Conservation (phyloP, 2,113 vertebrate species). For the Elachura formosa region DNA sequence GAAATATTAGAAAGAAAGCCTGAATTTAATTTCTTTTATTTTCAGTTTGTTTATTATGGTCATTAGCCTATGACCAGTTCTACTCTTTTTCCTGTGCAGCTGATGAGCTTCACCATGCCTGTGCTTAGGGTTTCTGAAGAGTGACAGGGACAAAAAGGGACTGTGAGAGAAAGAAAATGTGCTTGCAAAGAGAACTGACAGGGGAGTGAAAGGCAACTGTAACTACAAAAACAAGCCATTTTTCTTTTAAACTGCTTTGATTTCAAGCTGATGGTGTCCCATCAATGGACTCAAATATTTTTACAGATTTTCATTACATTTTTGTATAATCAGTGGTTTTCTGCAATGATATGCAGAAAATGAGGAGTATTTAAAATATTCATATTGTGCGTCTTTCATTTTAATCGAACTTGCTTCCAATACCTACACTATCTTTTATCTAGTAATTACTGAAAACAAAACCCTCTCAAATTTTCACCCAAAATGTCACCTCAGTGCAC, state of each 20-base stretch:
- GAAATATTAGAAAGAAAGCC: not conserved
- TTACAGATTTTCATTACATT: constrained; percentile 6
- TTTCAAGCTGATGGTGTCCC: constrained; percentile 2
- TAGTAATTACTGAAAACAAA: constrained; percentile 8
- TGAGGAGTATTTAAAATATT: not conserved
- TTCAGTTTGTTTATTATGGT: not conserved
- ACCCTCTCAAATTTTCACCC: not conserved
- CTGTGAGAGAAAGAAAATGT: not conserved
- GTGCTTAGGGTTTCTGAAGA: not conserved
- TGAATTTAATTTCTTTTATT: not conserved
- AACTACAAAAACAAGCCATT: not conserved
- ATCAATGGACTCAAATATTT: not conserved
- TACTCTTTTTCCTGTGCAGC: not conserved
- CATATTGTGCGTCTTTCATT: not conserved
- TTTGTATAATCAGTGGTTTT: constrained; percentile 19
- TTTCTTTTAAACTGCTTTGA: not conserved
- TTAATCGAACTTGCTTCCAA: constrained; percentile 8
- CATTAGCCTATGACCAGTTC: not conserved
- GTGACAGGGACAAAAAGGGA: not conserved
- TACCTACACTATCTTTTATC: not conserved
- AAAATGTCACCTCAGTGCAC: not conserved
- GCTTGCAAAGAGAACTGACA: not conserved
- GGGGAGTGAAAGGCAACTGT: not conserved
- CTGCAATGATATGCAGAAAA: not conserved
- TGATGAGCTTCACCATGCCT: not conserved